Conservation (phyloP, 2,797 vertebrate genomes). For the Adrianichthys oophorus region DNA sequence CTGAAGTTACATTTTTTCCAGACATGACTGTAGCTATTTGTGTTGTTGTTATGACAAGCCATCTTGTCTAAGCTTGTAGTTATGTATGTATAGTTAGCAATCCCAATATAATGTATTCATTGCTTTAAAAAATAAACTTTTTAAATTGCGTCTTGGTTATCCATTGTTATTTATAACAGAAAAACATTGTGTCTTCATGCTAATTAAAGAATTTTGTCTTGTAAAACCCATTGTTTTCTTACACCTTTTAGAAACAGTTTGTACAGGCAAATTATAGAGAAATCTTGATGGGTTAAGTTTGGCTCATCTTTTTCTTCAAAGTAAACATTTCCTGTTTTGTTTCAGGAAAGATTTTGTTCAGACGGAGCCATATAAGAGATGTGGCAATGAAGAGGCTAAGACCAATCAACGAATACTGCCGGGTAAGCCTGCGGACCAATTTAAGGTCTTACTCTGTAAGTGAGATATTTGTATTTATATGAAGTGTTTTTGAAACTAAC, state of each 20-base stretch:
- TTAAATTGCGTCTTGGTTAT: conserved; percentile 32
- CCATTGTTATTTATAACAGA: conserved; percentile 57
- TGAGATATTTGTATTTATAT: no score
- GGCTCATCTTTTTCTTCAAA: conserved; percentile 7
- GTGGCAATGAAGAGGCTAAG: conserved; percentile 95
- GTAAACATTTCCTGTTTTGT: conserved; percentile 11
- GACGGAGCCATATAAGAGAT: conserved; percentile 95
- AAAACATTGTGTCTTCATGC: conserved; percentile 42
- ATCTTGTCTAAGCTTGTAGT: conserved; percentile 21
- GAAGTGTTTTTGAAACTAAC: no score
- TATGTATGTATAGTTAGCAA: conserved; percentile 32
- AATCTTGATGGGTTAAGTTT: not conserved
- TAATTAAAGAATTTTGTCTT: conserved; percentile 32
- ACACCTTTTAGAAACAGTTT: not conserved
- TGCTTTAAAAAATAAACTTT: conserved; percentile 42
- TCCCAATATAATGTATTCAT: conserved; percentile 54
- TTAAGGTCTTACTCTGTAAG: no score
- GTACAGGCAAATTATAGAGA: not conserved
- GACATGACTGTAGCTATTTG: conserved; percentile 44
- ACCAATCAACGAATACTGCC: conserved; percentile 97
- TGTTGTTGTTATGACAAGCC: conserved; percentile 54
- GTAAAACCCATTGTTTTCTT: conserved; percentile 1
- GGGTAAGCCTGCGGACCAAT: conserved; percentile 77
- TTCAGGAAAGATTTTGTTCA: conserved; percentile 96
- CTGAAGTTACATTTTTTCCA: conserved; percentile 33